These are phyloP conservation scores for Platycercus adscitus DNA, from an alignment of 2,113 vertebrate genomes.

Conservation along the genomic window DNA sequence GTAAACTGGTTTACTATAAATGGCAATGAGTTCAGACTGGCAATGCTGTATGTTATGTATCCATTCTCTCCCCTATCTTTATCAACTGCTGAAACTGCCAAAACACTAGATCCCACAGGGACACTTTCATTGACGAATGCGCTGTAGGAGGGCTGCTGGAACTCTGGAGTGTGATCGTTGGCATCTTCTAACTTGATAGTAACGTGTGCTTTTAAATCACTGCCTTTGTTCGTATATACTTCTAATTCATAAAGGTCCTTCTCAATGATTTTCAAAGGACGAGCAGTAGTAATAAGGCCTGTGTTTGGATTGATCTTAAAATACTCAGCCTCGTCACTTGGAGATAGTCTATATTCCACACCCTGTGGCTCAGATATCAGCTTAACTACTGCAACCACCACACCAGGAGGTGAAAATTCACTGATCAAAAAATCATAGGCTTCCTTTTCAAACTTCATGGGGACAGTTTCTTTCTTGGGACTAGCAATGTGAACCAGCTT, in stretches of 20 bases:
- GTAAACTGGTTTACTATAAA: constrained; percentile 97
- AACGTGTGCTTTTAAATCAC: constrained; percentile 82
- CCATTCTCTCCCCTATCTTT: constrained; percentile 93
- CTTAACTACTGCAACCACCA: constrained; percentile 84
- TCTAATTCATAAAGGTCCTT: constrained; percentile 87
- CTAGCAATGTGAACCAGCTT: constrained; percentile 81
- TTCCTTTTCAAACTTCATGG: constrained; percentile 85
- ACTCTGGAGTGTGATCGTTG: constrained; percentile 91
- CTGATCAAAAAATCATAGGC: constrained; percentile 84
- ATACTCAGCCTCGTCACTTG: constrained; percentile 80
- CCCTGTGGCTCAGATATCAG: constrained; percentile 83
- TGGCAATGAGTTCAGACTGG: constrained; percentile 85
- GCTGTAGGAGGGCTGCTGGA: constrained; percentile 85
- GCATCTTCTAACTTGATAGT: constrained; percentile 86
- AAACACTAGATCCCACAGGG: constrained; percentile 81
- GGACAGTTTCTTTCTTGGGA: constrained; percentile 70
- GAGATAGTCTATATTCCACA: constrained; percentile 85
- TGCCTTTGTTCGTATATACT: constrained; percentile 79
- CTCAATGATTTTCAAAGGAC: constrained; percentile 82
- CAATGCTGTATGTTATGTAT: constrained; percentile 96
- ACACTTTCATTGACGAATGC: constrained; percentile 92
- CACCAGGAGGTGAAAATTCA: constrained; percentile 94
- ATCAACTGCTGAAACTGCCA: constrained; percentile 88
- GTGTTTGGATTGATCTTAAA: constrained; percentile 91
- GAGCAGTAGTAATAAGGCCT: constrained; percentile 88